phyloP scores from a whole-genome alignment of 2,797 vertebrate genomes.

The Pipistrellus pipistrellus region DNA sequence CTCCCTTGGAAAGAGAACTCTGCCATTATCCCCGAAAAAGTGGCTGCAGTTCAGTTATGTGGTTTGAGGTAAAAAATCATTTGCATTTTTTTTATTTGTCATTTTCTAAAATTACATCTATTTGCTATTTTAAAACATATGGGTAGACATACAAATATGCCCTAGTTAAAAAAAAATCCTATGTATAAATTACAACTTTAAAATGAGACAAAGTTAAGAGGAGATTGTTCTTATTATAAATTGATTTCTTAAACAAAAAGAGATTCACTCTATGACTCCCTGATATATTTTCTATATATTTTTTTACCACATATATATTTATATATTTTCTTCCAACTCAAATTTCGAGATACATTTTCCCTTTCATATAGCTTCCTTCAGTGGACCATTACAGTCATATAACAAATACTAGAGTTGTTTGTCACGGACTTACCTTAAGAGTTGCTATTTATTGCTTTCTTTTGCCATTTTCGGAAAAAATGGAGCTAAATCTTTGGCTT shows the following conservation, averaged over 20 bases:
- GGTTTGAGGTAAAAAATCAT: not conserved
- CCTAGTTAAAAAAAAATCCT: conserved; percentile 39
- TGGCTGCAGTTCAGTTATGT: not conserved
- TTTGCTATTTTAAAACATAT: conserved; percentile 56
- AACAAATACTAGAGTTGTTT: conserved; percentile 38
- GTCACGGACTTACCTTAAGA: not conserved
- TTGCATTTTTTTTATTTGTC: conserved; percentile 39
- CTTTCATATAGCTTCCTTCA: conserved; percentile 2
- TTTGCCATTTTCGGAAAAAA: conserved; percentile 37
- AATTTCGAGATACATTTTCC: conserved; percentile 22
- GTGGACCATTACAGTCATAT: not conserved
- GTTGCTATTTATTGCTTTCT: not conserved
- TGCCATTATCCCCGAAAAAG: conserved; percentile 33
- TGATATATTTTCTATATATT: not conserved
- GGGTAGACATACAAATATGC: not conserved
- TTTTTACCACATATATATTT: not conserved
- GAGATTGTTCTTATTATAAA: conserved; percentile 51
- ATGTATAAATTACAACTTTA: conserved; percentile 58
- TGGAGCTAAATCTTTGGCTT: conserved; percentile 16
- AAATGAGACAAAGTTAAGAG: conserved; percentile 24
- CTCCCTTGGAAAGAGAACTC: not conserved
- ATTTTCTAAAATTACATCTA: conserved; percentile 69
- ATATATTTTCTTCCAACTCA: conserved; percentile 29
- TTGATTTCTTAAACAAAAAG: conserved; percentile 47
- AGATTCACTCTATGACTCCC: not conserved